Evolutionary conservation across 1,140 invertebrate species (phyloP), one percentile per base, ranked within the genome.

Genomic region (Himalopsyche phryganea): DNA sequence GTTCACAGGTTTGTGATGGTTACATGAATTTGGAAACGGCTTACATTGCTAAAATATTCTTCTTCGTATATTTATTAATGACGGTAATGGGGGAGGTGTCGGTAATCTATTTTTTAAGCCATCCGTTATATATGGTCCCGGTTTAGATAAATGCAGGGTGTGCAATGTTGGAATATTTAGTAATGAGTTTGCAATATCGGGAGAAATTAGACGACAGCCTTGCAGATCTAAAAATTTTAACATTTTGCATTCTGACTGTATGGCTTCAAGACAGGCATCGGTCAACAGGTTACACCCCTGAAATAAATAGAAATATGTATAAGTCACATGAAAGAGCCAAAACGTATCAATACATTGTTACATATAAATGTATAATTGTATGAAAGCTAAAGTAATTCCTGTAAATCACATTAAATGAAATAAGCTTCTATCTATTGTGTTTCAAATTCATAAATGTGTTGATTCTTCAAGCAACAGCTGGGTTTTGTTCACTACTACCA

Each of bases 211-310:
- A n/a, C 71, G 72, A 66, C 84, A 85, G 2, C 78, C 78, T 59
- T 81, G 81, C 9, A 85, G 76, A 68, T 85, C 82, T 18, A 86
- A 66, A 33, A 79, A 76, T 55, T 77, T 75, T 41, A 86, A 64
- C 49, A 74, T 74, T 51, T 77, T 77, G 58, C 85, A 86, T 60
- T 85, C 71, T 0, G 68, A 61, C 52, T 73, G 74, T 36, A 89
- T 78, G 15, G 78, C 76, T 51, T 82, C 75, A 13, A 88, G 69
- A 32, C 79, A 78, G 54, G 78, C 76, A 67, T 88, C 81, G 0
- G 85, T 88, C 13, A 89, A 65, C 63, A 83, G 79, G 61, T 80
- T 83, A 70, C 86, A 89, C 44, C 81, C 81, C 76, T 86, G 80
- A 46, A 65, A 62, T 55, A 52, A 41, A 28, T 13, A 49, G 28